Evolutionary conservation across 92 coral and sea anemone genomes (phyloP).

Genomic region (Phenganax subtilis): DNA sequence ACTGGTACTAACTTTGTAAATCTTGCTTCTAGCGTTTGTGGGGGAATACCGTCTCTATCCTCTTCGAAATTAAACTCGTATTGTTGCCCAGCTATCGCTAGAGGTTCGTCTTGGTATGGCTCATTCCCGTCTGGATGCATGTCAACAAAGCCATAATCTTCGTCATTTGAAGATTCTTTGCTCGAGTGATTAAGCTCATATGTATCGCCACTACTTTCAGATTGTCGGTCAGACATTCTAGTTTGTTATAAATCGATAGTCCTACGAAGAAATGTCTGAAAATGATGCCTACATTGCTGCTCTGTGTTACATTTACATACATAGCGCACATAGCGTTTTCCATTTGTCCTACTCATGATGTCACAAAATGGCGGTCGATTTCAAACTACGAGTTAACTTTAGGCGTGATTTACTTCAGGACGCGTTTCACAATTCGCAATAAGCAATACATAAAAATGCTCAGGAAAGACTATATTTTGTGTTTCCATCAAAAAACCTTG

Average conservation of each 20-base stretch:
- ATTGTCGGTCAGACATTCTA: not conserved
- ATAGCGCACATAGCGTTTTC: not conserved
- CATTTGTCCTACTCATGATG: not conserved
- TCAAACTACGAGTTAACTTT: not conserved
- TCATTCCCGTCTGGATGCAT: slow-evolving; percentile 2
- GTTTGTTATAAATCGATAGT: not conserved
- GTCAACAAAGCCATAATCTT: not conserved
- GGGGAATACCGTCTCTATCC: slow-evolving; percentile 18
- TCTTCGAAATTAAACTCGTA: not conserved
- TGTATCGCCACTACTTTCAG: not conserved
- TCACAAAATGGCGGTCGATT: not conserved
- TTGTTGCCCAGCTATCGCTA: not conserved
- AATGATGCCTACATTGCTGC: not conserved
- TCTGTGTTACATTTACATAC: not conserved
- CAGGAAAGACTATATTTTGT: not conserved
- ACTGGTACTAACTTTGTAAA: slow-evolving; percentile 17
- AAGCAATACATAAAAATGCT: not conserved
- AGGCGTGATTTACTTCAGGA: not conserved
- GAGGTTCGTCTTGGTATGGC: slow-evolving; percentile 9
- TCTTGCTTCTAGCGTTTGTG: slow-evolving; percentile 39
- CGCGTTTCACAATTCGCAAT: not conserved
- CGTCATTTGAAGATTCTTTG: not conserved
- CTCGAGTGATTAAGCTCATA: not conserved
- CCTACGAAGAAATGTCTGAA: not conserved
- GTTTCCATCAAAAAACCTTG: too few species aligned